Percentiles rank a stretch among this genome's conserved stretches.
Evolutionary conservation across 2,113 vertebrate species (phyloP).

Genomic region (Perca schrenkii): DNA sequence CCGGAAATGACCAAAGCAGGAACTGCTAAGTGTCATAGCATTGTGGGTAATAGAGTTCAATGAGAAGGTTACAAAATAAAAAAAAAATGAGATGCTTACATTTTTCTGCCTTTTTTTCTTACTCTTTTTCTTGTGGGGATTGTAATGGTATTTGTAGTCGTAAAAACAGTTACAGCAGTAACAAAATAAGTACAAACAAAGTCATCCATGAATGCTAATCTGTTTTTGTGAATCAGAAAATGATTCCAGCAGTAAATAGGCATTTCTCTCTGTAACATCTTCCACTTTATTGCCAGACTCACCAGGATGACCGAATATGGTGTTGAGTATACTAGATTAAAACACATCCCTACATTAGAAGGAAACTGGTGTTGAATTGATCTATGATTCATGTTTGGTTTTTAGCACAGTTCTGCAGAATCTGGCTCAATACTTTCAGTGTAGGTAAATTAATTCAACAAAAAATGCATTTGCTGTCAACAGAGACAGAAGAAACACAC

Average conservation of each 20-base stretch:
- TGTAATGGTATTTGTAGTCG: neutral
- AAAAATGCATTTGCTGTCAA: neutral
- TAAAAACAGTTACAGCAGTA: neutral
- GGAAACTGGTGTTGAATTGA: neutral
- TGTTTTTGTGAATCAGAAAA: neutral
- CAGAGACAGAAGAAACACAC: neutral
- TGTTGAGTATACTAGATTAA: neutral
- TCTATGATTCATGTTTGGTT: neutral
- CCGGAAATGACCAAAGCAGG: slow-evolving; percentile 56
- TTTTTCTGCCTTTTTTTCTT: neutral
- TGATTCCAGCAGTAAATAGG: neutral
- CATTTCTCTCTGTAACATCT: neutral
- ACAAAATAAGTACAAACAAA: neutral
- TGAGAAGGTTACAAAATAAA: no score
- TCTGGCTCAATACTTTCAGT: neutral
- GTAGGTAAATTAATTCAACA: neutral
- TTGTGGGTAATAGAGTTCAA: slow-evolving; percentile 76
- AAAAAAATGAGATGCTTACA: accelerated
- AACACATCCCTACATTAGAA: neutral
- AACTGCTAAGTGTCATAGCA: neutral
- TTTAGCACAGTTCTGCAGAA: neutral
- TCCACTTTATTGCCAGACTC: neutral
- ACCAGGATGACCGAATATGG: neutral
- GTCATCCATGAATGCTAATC: neutral
- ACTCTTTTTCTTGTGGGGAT: no score